Evolutionary conservation across 2,113 vertebrate genomes (phyloP), one percentile per base, ranked within the genome.

Genomic region (Platichthys stellatus): DNA sequence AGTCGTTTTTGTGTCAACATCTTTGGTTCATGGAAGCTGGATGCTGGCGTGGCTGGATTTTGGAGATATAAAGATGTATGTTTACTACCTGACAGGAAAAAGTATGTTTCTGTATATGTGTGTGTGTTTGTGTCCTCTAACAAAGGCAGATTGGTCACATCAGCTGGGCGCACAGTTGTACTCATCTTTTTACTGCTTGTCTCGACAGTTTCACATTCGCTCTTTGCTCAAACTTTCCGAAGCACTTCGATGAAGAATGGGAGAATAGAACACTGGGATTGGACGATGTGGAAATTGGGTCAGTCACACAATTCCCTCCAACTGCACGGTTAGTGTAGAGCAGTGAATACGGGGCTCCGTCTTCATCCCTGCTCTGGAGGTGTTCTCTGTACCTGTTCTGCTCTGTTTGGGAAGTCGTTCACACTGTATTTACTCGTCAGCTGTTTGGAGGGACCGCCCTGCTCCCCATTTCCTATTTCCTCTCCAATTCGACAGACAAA

Each of bases 381-480:
- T 60, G 83, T 77, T 85, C 82, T 83, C 73, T 83, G 26, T 78
- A 85, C 77, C 73, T 72, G 83, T 82, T 89, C 78, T 90, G 86
- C 82, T 86, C 81, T 60, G 78, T 72, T 85, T 86, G 59, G 59
- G 76, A 76, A 51, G 45, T 75, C 72, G 75, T 74, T 84, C 66
- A 79, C 60, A 15, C 74, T 65, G 78, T 90, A 84, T 84, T 78
- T 64, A 81, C 68, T 86, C 63, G 62, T 43, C 40, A 4, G 76
- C 78, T 85, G 80, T 89, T 89, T 89, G 75, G 69, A 58, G 68
- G 71, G 71, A 68, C 84, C 74, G 80, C 89, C 84, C 85, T 77
- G 74, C 72, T 81, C 70, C 63, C 82, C 63, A 81, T 86, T 92
- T 93, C 84, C 86, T 81, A 51, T 81, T 88, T 87, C 85, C 80